Percentiles rank a stretch among this genome's conserved stretches.
phyloP scores from a whole-genome alignment of 2,888 invertebrate genomes.

The Parnassius mnemosyne region DNA sequence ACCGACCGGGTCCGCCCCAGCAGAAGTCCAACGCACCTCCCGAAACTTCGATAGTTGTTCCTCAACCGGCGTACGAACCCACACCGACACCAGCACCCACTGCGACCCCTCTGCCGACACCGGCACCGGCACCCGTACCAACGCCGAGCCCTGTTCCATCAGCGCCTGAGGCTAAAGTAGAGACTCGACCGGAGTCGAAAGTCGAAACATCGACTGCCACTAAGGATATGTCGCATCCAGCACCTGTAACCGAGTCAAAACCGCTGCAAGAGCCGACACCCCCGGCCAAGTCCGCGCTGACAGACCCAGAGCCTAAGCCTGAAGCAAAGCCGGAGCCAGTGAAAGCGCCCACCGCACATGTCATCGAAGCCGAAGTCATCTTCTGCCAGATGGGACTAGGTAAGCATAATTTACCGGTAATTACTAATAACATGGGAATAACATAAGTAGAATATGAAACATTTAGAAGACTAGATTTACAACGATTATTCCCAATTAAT shows the following conservation, averaged over 20 bases:
- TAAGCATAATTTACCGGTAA: slow-evolving; percentile 55
- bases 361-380: slow-evolving; percentile 84
- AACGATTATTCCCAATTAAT: too few species aligned
- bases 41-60: slow-evolving; percentile 30
- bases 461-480: too few species aligned
- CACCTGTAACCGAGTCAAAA: slow-evolving; percentile 24
- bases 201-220: slow-evolving; percentile 22
- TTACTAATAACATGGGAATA: neutral
- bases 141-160: slow-evolving; percentile 30
- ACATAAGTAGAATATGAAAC: too few species aligned
- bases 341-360: slow-evolving; percentile 64
- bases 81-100: slow-evolving; percentile 8
- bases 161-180: slow-evolving; percentile 58
- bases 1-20: slow-evolving; percentile 51
- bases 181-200: slow-evolving; percentile 28
- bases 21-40: slow-evolving; percentile 41
- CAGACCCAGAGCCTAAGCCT: slow-evolving; percentile 24
- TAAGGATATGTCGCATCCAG: slow-evolving; percentile 32
- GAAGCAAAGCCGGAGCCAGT: slow-evolving; percentile 39
- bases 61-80: slow-evolving; percentile 28
- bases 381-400: slow-evolving; percentile 87
- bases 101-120: slow-evolving; percentile 29
- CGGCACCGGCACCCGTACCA: slow-evolving; percentile 36
- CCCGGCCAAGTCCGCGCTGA: slow-evolving; percentile 27
- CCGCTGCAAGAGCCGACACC: slow-evolving; percentile 26